Evolutionary conservation across 2,113 vertebrate genomes (phyloP).

Genomic region (Pteropus alecto): DNA sequence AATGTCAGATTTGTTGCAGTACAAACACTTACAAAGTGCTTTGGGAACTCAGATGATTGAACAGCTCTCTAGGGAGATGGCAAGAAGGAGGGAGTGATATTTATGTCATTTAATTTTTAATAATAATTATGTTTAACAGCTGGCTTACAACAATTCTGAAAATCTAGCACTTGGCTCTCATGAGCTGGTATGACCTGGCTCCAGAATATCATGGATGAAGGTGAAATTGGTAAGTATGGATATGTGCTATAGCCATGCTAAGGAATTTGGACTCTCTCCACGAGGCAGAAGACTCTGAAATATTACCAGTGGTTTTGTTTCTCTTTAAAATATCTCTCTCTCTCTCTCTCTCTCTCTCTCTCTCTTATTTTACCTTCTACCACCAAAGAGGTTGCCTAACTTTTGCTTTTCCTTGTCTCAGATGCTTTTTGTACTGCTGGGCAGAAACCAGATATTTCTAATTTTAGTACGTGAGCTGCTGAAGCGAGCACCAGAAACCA

Average conservation of each 20-base stretch:
- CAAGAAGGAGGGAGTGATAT: not conserved
- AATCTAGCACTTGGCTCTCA: not conserved
- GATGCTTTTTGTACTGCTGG: not conserved
- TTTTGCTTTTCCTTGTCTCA: slow-evolving; percentile 5
- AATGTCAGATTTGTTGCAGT: not conserved
- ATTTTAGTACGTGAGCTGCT: not conserved
- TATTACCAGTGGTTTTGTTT: not conserved
- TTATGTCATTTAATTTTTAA: not conserved
- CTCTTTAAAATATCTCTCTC: not conserved
- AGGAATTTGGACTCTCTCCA: not conserved
- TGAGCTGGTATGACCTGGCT: not conserved
- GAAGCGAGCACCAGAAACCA: not conserved
- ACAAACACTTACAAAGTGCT: not conserved
- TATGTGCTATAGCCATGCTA: not conserved
- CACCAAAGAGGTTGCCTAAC: not conserved
- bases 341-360: too few relatives aligned
- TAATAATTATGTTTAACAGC: not conserved
- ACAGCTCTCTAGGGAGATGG: not conserved
- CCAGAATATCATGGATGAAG: not conserved
- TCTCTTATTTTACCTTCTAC: not conserved
- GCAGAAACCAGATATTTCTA: not conserved
- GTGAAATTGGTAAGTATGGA: not conserved
- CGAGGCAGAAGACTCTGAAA: not conserved
- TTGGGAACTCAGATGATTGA: not conserved
- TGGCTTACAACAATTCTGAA: not conserved